Evolutionary conservation across 2,888 invertebrate species (phyloP).

Genomic region (Synergus laeviventris): DNA sequence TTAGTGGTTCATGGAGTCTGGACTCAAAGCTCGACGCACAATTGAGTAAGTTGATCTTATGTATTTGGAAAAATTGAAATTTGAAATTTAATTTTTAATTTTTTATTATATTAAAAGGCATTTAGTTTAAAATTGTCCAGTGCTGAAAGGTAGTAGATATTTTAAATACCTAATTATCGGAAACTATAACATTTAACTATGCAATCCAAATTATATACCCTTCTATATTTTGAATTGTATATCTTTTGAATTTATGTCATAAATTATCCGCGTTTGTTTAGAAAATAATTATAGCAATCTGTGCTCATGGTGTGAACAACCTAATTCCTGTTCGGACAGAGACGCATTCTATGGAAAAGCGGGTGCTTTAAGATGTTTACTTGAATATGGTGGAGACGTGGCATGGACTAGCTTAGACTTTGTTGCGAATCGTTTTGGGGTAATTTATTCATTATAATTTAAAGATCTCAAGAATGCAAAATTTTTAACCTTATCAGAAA

Average conservation of each 20-base stretch:
- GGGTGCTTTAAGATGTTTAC: slow-evolving; percentile 88
- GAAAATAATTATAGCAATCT: slow-evolving; percentile 83
- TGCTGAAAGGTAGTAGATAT: no score
- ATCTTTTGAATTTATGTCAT: no score
- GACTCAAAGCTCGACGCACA: slow-evolving; percentile 81
- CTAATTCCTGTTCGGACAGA: slow-evolving; percentile 79
- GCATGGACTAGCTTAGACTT: slow-evolving; percentile 89
- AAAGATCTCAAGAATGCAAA: background rate
- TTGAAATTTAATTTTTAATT: background rate
- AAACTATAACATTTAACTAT: no score
- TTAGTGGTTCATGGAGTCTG: slow-evolving; percentile 90
- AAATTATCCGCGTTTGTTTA: slow-evolving; percentile 57
- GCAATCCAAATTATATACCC: no score
- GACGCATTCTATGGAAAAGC: slow-evolving; percentile 91
- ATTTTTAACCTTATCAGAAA: slow-evolving; percentile 22
- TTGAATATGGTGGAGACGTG: slow-evolving; percentile 87
- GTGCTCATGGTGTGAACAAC: slow-evolving; percentile 84
- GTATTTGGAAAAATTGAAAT: slow-evolving; percentile 2
- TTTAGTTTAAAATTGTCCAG: no score
- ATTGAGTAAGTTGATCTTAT: slow-evolving; percentile 79
- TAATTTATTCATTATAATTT: slow-evolving; percentile 67
- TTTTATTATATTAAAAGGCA: background rate
- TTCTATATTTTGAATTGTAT: no score
- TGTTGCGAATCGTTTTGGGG: slow-evolving; percentile 82
- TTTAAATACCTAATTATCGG: no score